phyloP scores from a whole-genome alignment of 53 echinoderm and acorn worm genomes.

The Holothuria leucospilota region DNA sequence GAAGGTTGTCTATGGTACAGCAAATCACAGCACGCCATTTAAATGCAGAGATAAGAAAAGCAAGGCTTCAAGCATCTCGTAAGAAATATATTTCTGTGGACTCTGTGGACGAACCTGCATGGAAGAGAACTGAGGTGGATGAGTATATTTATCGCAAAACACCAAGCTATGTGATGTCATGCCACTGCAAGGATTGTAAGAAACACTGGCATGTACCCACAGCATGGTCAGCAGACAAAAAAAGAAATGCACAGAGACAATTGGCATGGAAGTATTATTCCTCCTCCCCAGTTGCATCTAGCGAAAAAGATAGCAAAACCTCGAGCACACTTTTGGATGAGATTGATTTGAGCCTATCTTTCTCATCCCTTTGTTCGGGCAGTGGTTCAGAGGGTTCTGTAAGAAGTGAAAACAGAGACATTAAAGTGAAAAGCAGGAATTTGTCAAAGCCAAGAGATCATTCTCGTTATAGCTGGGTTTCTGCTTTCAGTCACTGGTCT shows the following conservation, averaged over 20 bases:
- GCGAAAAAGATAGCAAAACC: neutral
- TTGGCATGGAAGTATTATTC: constrained; percentile 5
- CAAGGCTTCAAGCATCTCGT: neutral
- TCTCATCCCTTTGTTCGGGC: neutral
- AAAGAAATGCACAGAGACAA: neutral
- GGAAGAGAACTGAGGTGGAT: neutral
- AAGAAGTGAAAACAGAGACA: neutral
- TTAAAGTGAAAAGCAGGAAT: neutral
- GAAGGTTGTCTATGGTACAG: constrained; percentile 11
- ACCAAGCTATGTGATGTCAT: constrained; percentile 34
- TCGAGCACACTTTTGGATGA: neutral
- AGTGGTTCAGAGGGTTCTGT: neutral
- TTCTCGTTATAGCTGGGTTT: too few relatives aligned
- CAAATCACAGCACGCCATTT: neutral
- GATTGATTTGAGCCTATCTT: neutral
- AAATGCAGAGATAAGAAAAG: neutral
- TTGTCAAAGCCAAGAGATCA: neutral
- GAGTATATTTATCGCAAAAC: constrained; percentile 5
- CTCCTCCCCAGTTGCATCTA: neutral
- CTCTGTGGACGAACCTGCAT: neutral
- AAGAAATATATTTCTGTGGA: constrained; percentile 23
- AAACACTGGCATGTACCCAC: constrained; percentile 26
- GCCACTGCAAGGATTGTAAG: constrained; percentile 1
- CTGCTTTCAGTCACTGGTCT: too few relatives aligned
- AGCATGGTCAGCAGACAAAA: neutral